Evolutionary conservation across 2,888 invertebrate species (phyloP).

Genomic region (Machimus rusticus): DNA sequence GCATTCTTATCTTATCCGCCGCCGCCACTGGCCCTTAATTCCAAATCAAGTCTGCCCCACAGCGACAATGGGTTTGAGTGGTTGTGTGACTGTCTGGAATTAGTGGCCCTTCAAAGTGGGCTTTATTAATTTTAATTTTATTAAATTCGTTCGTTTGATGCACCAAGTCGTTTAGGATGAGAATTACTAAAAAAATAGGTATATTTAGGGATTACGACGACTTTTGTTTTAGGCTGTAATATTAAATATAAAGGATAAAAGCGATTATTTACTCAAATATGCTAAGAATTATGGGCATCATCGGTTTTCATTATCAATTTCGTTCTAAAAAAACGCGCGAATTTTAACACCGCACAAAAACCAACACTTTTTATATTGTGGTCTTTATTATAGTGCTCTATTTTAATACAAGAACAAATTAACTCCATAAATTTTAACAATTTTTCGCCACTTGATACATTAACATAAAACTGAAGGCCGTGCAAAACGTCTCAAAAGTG

Average conservation of each 20-base stretch:
- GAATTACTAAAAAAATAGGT: background rate
- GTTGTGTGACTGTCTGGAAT: background rate
- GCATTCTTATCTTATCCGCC: constrained; percentile 21
- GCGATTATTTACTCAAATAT: too few relatives aligned
- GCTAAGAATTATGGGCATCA: too few relatives aligned
- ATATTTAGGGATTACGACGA: background rate
- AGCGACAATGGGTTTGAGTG: background rate
- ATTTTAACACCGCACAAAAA: too few relatives aligned
- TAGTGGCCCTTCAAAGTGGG: background rate
- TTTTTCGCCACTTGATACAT: background rate
- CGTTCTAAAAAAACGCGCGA: too few relatives aligned
- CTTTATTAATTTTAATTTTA: constrained; percentile 1
- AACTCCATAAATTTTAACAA: too few relatives aligned
- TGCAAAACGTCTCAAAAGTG: too few relatives aligned
- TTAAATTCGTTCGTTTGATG: background rate
- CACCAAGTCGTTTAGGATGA: background rate
- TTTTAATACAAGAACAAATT: too few relatives aligned
- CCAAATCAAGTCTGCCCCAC: background rate
- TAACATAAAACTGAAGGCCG: background rate
- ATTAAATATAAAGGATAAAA: background rate
- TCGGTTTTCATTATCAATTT: too few relatives aligned
- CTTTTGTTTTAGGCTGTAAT: background rate
- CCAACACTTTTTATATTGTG: too few relatives aligned
- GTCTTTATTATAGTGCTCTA: too few relatives aligned
- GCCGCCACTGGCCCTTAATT: background rate